Percentiles rank a stretch among this genome's conserved stretches.
Evolutionary conservation across 2,888 invertebrate species (phyloP).

Genomic region (Fabriciana adippe): DNA sequence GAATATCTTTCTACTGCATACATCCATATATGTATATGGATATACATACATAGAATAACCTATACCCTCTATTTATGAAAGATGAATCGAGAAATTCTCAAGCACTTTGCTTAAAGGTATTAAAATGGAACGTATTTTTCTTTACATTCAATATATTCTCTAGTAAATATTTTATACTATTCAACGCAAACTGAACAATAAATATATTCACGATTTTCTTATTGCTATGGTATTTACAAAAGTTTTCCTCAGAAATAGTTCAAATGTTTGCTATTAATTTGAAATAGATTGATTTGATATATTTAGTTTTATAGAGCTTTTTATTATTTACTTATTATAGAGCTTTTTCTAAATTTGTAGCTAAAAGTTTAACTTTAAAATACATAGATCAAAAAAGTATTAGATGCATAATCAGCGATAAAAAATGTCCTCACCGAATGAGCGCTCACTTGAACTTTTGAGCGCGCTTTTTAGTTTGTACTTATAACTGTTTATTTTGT

Average conservation of each 20-base stretch:
- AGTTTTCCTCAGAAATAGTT: not conserved
- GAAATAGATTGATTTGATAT: too few relatives aligned
- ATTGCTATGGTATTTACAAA: not conserved
- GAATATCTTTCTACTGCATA: not conserved
- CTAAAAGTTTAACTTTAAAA: too few relatives aligned
- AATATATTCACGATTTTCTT: constrained; percentile 13
- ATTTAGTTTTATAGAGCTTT: too few relatives aligned
- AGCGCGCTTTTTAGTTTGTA: too few relatives aligned
- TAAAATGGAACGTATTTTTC: constrained; percentile 14
- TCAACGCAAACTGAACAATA: constrained; percentile 24
- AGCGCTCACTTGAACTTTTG: too few relatives aligned
- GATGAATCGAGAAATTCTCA: not conserved
- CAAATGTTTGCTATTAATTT: too few relatives aligned
- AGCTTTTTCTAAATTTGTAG: too few relatives aligned
- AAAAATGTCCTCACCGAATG: too few relatives aligned
- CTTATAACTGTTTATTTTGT: too few relatives aligned
- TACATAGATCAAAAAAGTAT: too few relatives aligned
- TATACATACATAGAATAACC: constrained; percentile 1
- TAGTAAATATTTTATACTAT: constrained; percentile 23
- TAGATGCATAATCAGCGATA: too few relatives aligned
- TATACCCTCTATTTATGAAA: constrained; percentile 5
- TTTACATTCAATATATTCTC: constrained; percentile 23
- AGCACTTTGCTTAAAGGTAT: constrained; percentile 14
- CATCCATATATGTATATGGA: not conserved
- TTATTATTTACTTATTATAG: too few relatives aligned